Evolutionary conservation across 2,113 vertebrate genomes (phyloP).

Genomic region (Herpetotheres cachinnans): DNA sequence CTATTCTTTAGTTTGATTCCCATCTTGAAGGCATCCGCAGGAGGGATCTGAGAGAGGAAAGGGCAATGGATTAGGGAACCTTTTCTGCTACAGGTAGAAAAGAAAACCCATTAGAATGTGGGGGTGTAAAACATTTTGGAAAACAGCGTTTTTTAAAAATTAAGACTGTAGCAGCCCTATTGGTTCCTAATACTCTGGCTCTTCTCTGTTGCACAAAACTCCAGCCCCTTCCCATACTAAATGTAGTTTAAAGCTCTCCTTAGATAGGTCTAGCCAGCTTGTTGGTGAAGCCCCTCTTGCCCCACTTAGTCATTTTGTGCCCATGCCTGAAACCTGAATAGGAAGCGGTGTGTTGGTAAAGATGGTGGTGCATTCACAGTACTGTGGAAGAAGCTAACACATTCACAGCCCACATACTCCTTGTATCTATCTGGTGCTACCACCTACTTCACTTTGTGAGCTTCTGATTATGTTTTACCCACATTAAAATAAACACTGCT

Average conservation of each 20-base stretch:
- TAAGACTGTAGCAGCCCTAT: not conserved
- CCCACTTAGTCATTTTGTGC: not conserved
- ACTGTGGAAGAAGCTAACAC: not conserved
- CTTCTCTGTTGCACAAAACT: not conserved
- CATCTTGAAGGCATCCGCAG: not conserved
- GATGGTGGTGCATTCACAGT: not conserved
- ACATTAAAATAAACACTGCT: not conserved
- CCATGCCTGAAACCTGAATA: not conserved
- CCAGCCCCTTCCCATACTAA: not conserved
- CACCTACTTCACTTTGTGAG: not conserved
- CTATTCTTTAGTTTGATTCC: not conserved
- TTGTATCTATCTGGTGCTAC: not conserved
- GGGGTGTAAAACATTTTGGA: not conserved
- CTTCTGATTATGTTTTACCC: not conserved
- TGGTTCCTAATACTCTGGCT: not conserved
- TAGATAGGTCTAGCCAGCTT: not conserved
- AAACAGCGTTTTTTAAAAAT: not conserved
- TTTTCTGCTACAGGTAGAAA: not conserved
- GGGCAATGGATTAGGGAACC: not conserved
- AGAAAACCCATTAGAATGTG: not conserved
- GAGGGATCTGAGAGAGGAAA: not conserved
- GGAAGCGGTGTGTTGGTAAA: not conserved
- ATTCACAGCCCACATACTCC: not conserved
- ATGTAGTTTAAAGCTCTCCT: not conserved
- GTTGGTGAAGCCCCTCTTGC: not conserved